These are phyloP conservation scores for Brenthis hecate DNA, from an alignment of 2,888 invertebrate species.

Conservation along the genomic window DNA sequence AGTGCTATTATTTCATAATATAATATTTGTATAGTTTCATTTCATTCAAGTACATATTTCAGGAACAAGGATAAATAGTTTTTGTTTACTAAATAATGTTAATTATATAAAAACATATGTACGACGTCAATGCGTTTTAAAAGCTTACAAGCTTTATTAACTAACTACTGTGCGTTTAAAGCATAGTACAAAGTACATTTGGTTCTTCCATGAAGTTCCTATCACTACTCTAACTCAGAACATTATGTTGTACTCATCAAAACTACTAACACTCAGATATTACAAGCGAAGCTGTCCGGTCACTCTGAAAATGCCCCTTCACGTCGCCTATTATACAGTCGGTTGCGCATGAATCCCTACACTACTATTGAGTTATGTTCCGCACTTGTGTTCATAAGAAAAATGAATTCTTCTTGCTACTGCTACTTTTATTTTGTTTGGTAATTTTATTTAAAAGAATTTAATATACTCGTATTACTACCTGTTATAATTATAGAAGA, in stretches of 20 bases:
- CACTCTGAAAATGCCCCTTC: conserved; percentile 73
- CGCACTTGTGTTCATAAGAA: conserved; percentile 56
- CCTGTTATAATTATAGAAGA: too few relatives aligned
- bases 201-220: neutral
- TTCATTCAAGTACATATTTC: neutral
- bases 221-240: neutral
- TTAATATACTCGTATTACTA: too few relatives aligned
- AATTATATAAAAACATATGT: too few relatives aligned
- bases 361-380: conserved; percentile 74
- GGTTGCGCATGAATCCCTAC: conserved; percentile 66
- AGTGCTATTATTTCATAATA: conserved; percentile 22
- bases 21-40: conserved; percentile 1
- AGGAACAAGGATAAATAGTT: too few relatives aligned
- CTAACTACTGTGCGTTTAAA: neutral
- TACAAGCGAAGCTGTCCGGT: conserved; percentile 61
- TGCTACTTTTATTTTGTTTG: conserved; percentile 41
- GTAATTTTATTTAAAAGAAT: too few relatives aligned
- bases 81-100: too few relatives aligned
- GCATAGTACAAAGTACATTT: neutral
- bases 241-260: conserved; percentile 46
- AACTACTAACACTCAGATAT: conserved; percentile 59
- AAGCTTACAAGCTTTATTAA: too few relatives aligned
- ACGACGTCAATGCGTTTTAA: too few relatives aligned
- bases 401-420: conserved; percentile 48
- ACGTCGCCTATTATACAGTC: conserved; percentile 75